A percentile compares a stretch with the other conserved stretches of the same genome.
These are phyloP conservation scores for Lophotriccus pileatus DNA, from an alignment of 2,797 vertebrate species.

Conservation along the genomic window DNA sequence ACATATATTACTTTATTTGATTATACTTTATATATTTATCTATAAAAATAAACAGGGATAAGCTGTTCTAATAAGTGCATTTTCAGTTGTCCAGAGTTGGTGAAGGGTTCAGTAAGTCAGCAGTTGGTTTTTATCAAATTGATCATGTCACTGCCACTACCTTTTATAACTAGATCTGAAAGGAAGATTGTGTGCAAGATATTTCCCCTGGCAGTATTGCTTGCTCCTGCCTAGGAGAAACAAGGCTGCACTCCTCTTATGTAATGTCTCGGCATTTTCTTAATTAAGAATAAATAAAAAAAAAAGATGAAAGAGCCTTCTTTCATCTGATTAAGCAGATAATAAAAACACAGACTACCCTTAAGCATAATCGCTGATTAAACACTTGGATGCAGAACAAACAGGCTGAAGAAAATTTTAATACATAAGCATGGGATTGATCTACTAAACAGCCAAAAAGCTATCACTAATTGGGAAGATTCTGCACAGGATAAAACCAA, in stretches of 20 bases:
- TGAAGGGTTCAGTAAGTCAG: neutral
- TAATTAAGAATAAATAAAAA: constrained; percentile 1
- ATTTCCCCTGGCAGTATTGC: neutral
- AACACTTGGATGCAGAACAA: neutral
- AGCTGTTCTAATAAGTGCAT: neutral
- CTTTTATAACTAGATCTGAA: neutral
- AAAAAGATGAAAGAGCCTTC: neutral
- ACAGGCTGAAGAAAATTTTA: constrained; percentile 11
- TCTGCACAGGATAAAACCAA: neutral
- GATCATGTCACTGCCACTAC: neutral
- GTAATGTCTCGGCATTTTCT: neutral
- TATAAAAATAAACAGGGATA: neutral
- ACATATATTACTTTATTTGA: neutral
- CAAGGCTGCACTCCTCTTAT: neutral
- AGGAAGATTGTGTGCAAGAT: neutral
- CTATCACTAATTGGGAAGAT: neutral
- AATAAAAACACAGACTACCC: neutral
- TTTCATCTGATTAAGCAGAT: neutral
- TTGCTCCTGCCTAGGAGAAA: neutral
- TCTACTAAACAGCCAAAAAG: neutral
- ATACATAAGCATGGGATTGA: neutral
- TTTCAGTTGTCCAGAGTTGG: neutral
- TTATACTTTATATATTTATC: neutral
- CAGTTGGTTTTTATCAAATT: neutral
- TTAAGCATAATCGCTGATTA: neutral